Conservation (phyloP, 92 coral and sea anemone genomes). For the Scolanthus callimorphus region DNA sequence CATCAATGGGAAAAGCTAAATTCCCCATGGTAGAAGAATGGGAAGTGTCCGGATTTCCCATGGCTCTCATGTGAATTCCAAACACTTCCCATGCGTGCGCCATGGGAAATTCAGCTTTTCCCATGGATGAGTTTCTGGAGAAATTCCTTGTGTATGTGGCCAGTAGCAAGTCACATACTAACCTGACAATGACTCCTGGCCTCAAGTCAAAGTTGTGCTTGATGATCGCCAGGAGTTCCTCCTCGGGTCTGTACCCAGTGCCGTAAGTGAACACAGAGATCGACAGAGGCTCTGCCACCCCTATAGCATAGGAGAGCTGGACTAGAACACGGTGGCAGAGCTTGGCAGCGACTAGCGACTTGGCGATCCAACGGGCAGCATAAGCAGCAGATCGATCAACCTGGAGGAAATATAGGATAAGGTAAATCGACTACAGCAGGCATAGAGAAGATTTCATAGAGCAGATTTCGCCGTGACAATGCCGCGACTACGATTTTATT, state of each 20-base stretch:
- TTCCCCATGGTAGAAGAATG: no score
- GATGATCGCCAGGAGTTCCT: conserved; percentile 27
- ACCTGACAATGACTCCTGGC: conserved; percentile 42
- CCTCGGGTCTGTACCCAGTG: conserved; percentile 37
- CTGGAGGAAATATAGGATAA: no score
- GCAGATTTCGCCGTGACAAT: no score
- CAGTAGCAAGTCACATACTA: not conserved
- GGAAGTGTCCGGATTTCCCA: no score
- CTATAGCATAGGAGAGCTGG: conserved; percentile 70
- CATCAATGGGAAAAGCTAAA: no score
- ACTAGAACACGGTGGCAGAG: conserved; percentile 49
- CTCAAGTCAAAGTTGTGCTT: conserved; percentile 38
- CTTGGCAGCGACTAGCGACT: conserved; percentile 60
- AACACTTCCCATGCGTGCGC: no score
- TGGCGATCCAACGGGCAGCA: conserved; percentile 62
- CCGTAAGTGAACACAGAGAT: conserved; percentile 54
- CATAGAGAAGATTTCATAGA: no score
- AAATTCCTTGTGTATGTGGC: not conserved
- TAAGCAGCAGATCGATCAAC: conserved; percentile 70
- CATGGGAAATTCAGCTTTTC: no score
- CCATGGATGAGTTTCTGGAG: no score
- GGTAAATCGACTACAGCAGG: no score
- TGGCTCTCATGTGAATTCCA: no score
- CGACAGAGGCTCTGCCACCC: conserved; percentile 55
- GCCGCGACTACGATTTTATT: no score